Percentiles rank a stretch among this genome's conserved stretches.
Evolutionary conservation across 2,113 vertebrate genomes (phyloP).

Genomic region (Cyprinodon brontotheroides): DNA sequence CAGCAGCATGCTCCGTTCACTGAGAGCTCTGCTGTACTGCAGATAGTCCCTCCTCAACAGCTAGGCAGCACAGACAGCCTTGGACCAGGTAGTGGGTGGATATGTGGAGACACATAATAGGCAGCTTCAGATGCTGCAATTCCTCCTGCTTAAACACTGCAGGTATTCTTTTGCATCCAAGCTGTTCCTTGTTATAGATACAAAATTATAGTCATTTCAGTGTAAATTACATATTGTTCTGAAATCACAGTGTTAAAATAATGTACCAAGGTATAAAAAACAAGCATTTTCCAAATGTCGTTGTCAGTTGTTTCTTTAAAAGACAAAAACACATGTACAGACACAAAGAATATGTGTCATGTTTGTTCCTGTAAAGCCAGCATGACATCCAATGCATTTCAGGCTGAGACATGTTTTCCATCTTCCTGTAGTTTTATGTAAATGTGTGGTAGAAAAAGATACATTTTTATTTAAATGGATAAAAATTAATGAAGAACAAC

Average conservation of each 20-base stretch:
- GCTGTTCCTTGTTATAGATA: constrained; percentile 27
- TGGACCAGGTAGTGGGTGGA: constrained; percentile 67
- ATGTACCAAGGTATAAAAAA: not conserved
- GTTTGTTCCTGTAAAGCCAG: not conserved
- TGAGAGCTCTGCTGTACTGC: constrained; percentile 58
- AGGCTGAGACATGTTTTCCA: not conserved
- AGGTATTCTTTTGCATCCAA: constrained; percentile 9
- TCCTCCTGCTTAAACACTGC: constrained; percentile 35
- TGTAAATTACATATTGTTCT: constrained; percentile 1
- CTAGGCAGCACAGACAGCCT: constrained; percentile 62
- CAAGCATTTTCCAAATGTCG: not conserved
- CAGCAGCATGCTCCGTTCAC: constrained; percentile 36
- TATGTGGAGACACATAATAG: constrained; percentile 53
- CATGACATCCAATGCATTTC: not conserved
- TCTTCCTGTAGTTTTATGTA: not conserved
- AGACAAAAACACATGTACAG: not conserved
- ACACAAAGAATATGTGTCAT: not conserved
- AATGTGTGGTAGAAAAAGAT: not conserved
- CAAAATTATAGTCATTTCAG: not conserved
- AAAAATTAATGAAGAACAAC: not conserved
- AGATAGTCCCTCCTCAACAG: constrained; percentile 56
- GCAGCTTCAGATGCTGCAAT: constrained; percentile 49
- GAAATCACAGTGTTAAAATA: not conserved
- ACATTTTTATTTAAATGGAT: not conserved
- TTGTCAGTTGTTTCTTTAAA: not conserved